A percentile compares a stretch with the other conserved stretches of the same genome.
These are phyloP conservation scores for Neostethus bicornis DNA, from an alignment of 2,797 vertebrate species.

Conservation along the genomic window DNA sequence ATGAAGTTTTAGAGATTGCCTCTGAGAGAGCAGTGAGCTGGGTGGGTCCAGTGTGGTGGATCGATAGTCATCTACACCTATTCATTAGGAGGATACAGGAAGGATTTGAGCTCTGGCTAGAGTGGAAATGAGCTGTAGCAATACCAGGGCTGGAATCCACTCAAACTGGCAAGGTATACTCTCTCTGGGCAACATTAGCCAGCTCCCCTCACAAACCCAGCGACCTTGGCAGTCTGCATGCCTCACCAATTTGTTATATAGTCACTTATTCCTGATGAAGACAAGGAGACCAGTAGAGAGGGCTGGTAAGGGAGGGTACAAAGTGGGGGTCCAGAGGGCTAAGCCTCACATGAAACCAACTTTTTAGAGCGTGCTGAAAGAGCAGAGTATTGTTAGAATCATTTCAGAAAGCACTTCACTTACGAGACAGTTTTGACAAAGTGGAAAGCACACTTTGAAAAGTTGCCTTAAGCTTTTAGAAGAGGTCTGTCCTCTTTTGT, in stretches of 20 bases:
- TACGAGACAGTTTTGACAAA: conserved; percentile 47
- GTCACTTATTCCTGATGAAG: conserved; percentile 71
- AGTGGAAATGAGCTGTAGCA: conserved; percentile 62
- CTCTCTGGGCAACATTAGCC: conserved; percentile 70
- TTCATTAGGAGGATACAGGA: conserved; percentile 71
- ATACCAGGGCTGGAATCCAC: conserved; percentile 63
- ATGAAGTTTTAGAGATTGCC: conserved; percentile 10
- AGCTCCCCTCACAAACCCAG: conserved; percentile 73
- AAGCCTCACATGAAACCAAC: conserved; percentile 61
- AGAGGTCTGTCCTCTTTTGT: no score
- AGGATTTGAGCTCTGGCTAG: conserved; percentile 59
- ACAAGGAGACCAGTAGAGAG: conserved; percentile 49
- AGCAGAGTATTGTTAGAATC: conserved; percentile 62
- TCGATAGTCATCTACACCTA: conserved; percentile 49
- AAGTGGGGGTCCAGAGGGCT: conserved; percentile 3
- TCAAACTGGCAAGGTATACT: conserved; percentile 69
- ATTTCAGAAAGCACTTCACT: conserved; percentile 62
- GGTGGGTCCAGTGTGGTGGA: conserved; percentile 34
- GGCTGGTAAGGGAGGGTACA: background rate
- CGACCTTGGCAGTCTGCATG: conserved; percentile 68
- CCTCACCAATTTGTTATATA: conserved; percentile 66
- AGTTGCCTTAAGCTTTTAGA: conserved; percentile 54
- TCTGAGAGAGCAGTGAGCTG: conserved; percentile 21
- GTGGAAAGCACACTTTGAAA: conserved; percentile 58
- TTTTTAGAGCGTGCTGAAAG: conserved; percentile 66